phyloP scores from a whole-genome alignment of 2,888 invertebrate genomes.

The Dynastes hyllus region DNA sequence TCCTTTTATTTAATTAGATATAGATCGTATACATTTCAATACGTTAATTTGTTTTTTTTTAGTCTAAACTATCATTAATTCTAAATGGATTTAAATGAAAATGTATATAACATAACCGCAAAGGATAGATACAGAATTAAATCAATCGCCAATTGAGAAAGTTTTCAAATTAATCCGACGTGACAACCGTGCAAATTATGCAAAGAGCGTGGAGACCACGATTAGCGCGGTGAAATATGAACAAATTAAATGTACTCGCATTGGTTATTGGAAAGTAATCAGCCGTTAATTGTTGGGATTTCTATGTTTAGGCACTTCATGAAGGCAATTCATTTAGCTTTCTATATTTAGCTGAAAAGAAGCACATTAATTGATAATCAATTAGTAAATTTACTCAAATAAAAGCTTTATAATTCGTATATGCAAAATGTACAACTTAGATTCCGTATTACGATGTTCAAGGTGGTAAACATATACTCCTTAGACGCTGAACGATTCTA shows the following conservation, averaged over 20 bases:
- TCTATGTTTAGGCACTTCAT: neutral
- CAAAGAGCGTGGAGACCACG: constrained; percentile 13
- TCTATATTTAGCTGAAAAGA: neutral
- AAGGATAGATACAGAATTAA: neutral
- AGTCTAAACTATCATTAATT: no score
- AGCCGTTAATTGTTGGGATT: neutral
- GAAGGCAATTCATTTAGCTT: neutral
- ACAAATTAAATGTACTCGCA: neutral
- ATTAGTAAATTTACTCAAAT: neutral
- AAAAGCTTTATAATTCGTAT: neutral
- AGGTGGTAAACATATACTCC: neutral
- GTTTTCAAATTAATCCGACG: constrained; percentile 19
- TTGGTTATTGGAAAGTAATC: constrained; percentile 30
- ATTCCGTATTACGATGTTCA: neutral
- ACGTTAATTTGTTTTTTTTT: no score
- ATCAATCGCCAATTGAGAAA: constrained; percentile 25
- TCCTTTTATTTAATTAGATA: no score
- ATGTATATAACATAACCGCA: no score
- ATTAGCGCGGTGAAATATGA: constrained; percentile 21
- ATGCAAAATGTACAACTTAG: neutral
- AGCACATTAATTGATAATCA: neutral
- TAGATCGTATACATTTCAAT: no score
- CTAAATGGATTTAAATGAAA: no score
- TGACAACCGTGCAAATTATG: constrained; percentile 24
- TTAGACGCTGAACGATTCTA: neutral